Conservation (phyloP, 2,888 invertebrate genomes). For the Macropis europaea region DNA sequence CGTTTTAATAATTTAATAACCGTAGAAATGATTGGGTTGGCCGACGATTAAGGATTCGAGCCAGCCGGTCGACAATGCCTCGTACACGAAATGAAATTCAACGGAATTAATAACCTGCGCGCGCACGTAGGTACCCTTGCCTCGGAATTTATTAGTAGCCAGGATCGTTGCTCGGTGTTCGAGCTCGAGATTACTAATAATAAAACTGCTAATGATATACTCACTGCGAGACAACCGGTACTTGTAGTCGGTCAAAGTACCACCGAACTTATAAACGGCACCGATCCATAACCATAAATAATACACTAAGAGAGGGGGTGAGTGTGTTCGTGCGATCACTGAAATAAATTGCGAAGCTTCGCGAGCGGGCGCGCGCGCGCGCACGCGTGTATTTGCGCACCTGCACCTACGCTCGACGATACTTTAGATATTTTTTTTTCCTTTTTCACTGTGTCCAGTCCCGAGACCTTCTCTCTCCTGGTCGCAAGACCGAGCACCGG, state of each 20-base stretch:
- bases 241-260: slow-evolving; percentile 63
- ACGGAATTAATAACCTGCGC: slow-evolving; percentile 51
- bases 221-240: slow-evolving; percentile 58
- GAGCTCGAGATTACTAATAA: slow-evolving; percentile 55
- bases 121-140: slow-evolving; percentile 1
- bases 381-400: slow-evolving; percentile 45
- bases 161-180: slow-evolving; percentile 40
- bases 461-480: neutral
- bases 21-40: slow-evolving; percentile 8
- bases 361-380: slow-evolving; percentile 8
- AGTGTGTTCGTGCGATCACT: slow-evolving; percentile 47
- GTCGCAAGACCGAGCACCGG: slow-evolving; percentile 38
- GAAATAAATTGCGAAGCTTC: slow-evolving; percentile 54
- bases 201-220: slow-evolving; percentile 64
- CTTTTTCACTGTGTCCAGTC: slow-evolving; percentile 8
- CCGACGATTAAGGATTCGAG: slow-evolving; percentile 17
- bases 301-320: slow-evolving; percentile 50
- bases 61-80: slow-evolving; percentile 9
- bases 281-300: slow-evolving; percentile 61
- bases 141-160: slow-evolving; percentile 46
- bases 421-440: slow-evolving; percentile 24
- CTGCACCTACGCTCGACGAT: slow-evolving; percentile 61
- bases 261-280: slow-evolving; percentile 61
- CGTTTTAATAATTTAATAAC: slow-evolving; percentile 30
- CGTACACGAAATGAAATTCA: slow-evolving; percentile 33